Conservation (phyloP, 2,888 invertebrate genomes). For the Cephus pulcher region DNA sequence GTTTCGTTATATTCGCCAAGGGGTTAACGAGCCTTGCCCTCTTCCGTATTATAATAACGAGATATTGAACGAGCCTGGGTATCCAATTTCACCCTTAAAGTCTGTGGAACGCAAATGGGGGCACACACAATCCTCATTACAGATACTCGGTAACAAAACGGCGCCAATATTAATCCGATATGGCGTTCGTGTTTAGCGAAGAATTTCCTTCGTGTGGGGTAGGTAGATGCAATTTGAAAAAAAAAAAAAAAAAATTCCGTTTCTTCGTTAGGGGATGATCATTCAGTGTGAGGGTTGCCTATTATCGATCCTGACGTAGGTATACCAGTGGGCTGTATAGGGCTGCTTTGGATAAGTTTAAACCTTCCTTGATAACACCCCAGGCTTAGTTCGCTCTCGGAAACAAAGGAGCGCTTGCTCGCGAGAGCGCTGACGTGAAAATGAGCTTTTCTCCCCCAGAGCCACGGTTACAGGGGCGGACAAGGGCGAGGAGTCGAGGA, state of each 20-base stretch:
- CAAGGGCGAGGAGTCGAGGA: constrained; percentile 27
- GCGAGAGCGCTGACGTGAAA: constrained; percentile 42
- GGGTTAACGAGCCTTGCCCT: constrained; percentile 58
- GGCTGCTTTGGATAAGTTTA: not conserved
- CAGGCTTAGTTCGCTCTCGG: constrained; percentile 12
- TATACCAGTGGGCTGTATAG: not conserved
- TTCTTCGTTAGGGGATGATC: not conserved
- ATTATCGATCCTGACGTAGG: constrained; percentile 4
- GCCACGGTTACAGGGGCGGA: constrained; percentile 13
- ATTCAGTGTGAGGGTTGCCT: constrained; percentile 6
- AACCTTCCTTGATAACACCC: not conserved
- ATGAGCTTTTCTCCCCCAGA: constrained; percentile 40
- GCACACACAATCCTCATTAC: constrained; percentile 64
- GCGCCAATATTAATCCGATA: constrained; percentile 3
- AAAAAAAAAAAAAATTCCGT: not conserved
- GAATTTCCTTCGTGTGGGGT: not conserved
- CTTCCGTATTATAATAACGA: constrained; percentile 60
- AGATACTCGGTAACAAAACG: not conserved
- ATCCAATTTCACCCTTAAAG: constrained; percentile 63
- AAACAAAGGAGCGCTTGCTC: constrained; percentile 42
- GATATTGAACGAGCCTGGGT: constrained; percentile 53
- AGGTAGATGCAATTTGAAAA: not conserved
- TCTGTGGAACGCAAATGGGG: constrained; percentile 26
- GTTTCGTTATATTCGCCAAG: constrained; percentile 13
- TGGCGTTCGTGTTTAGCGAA: not conserved